These are phyloP conservation scores for Popillia japonica DNA, from an alignment of 1,140 invertebrate species.

Conservation along the genomic window DNA sequence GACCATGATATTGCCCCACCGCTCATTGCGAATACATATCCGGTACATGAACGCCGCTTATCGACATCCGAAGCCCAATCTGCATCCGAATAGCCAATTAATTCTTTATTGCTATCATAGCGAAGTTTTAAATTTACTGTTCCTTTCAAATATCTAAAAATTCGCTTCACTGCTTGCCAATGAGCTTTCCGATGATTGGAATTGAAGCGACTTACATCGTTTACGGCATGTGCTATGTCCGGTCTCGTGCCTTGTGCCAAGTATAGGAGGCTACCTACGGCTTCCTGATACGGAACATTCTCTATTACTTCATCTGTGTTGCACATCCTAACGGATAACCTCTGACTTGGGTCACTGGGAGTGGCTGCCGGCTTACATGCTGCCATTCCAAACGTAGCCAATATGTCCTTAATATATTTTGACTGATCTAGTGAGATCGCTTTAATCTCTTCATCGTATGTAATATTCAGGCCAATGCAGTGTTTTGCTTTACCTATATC, in stretches of 20 bases:
- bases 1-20: constrained; percentile 53
- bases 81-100: constrained; percentile 50
- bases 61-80: constrained; percentile 53
- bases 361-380: background rate
- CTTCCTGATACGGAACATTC: constrained; percentile 53
- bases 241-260: constrained; percentile 47
- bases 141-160: constrained; percentile 59
- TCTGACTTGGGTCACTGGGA: background rate
- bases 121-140: constrained; percentile 44
- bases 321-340: background rate
- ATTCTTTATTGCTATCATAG: background rate
- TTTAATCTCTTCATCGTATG: background rate
- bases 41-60: constrained; percentile 57
- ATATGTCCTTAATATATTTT: constrained; percentile 2
- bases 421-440: background rate
- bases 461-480: constrained; percentile 14
- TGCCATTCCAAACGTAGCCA: background rate
- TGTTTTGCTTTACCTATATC: constrained; percentile 8
- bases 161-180: constrained; percentile 55
- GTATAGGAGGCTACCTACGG: constrained; percentile 53
- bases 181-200: constrained; percentile 49
- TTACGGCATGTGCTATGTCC: constrained; percentile 50
- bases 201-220: constrained; percentile 52
- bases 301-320: constrained; percentile 26
- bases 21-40: constrained; percentile 55